phyloP scores from a whole-genome alignment of 2,888 invertebrate species.

The Plusia festucae region DNA sequence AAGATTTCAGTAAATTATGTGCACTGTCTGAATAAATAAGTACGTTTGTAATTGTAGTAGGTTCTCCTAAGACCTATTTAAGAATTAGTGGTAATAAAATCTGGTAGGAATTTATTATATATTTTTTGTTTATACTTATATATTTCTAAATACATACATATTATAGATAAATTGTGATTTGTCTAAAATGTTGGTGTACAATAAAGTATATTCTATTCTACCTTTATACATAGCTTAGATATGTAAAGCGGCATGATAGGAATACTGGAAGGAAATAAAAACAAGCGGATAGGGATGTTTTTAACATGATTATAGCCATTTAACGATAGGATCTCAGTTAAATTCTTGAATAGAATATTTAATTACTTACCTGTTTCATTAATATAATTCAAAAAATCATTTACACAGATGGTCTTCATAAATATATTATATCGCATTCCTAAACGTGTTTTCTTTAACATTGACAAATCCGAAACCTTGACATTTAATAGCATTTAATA shows the following conservation, averaged over 20 bases:
- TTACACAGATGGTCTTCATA: conserved; percentile 11
- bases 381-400: neutral
- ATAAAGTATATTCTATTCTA: too few species aligned
- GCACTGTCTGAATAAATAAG: too few species aligned
- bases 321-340: neutral
- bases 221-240: too few species aligned
- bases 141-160: too few species aligned
- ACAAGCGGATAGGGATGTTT: neutral
- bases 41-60: too few species aligned
- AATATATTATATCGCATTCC: conserved; percentile 32
- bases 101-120: too few species aligned
- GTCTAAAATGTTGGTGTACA: too few species aligned
- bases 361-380: neutral
- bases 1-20: too few species aligned
- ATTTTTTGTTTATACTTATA: too few species aligned
- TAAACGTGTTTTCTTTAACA: conserved; percentile 38
- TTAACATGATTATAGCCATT: neutral
- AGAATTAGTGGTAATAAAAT: too few species aligned
- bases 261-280: neutral
- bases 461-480: conserved; percentile 39
- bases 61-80: too few species aligned
- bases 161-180: too few species aligned
- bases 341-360: neutral
- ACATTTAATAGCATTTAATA: conserved; percentile 56
- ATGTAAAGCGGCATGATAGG: neutral